Base-by-base conservation (phyloP, 2,888 invertebrate species). In the Diogma glabrata region DNA sequence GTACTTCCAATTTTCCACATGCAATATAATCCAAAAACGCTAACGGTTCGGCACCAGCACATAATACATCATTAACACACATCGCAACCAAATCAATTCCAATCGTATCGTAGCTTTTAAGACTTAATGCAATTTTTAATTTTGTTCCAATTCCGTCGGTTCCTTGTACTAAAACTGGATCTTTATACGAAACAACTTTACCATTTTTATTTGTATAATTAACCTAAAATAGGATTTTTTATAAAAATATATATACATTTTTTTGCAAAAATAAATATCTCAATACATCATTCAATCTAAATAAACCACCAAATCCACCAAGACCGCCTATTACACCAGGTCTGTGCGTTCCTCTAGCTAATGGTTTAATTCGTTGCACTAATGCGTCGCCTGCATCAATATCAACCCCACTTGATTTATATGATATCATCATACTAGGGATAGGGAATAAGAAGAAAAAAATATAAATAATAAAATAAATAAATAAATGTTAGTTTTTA, bases 101-200 rank as follows among this genome's bases (percentile, higher is more conserved):
- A 51, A 97, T 80, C 0, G 85, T 83, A 60, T 84, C 78, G 68
- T 91, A 93, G 51, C 83, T 78, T 14, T 80, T 76, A 63, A 82
- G 79, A 53, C 78, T 77, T 63, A 92, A 81, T 0, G 95, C 92
- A 58, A 96, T 79, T 76, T 92, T 91, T 2, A 99, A 75, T 70
- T 99, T 99, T 5, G 96, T 93, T 2, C 97, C 96, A 38, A 99
- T 95, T 0, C 97, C 97, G 63, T 95, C 95, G 1, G 94, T 92
- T 1, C 93, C 92, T 55, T 94, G 90, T 14, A 96, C 91, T 2
- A 99, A 72, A 17, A 95, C 75, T 0, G 95, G 92, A 65, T 92
- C 87, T 57, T 76, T 77, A 57, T 82, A 81, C 14, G 62, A 60
- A 1, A 71, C 66, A 59, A 72, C 70, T 17, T 53, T n/a, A 24